Base-by-base conservation (phyloP, 1,140 invertebrate genomes). In the Cyclargus thomasi region DNA sequence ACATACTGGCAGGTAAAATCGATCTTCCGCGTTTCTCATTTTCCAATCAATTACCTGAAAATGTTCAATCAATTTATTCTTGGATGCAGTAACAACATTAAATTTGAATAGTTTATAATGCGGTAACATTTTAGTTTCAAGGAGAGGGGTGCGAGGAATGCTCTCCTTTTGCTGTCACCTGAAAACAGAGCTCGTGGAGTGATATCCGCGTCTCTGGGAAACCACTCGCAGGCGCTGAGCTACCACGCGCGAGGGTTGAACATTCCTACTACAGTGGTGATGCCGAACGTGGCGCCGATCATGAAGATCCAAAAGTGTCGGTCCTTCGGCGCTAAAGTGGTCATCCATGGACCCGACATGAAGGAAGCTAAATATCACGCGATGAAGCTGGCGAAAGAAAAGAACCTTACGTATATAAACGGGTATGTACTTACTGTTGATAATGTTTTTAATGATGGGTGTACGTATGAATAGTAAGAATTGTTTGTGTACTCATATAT, bases 291-390 rank as follows among this genome's bases (percentile, higher is more conserved):
- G 1, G 96, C 97, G 0, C 96, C 97, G 0, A 96, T 99, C 55
- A 98, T 98, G 97, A 99, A 99, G 90, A 95, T 99, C 57, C 93
- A 96, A 72, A 94, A 95, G 64, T 99, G 97, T 82, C 92, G 93
- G 62, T 94, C 95, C 67, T 96, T 94, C 79, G 96, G 96, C 16
- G 97, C 97, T 0, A 94, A 93, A 53, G 96, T 99, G 11, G 93
- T 98, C 14, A 93, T 98, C 2, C 91, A 95, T 17, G 97, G 97
- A 3, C 88, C 93, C 20, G 94, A 97, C 79, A 97, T 99, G 93
- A 94, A 93, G 20, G 96, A 98, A 88, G 95, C 96, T 0, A 97
- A 96, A 80, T 92, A 92, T 57, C 91, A 94, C 78, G 97, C 97
- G 0, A 93, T 97, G 89, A 91, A 90, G 68, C 81, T 97, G 68